Evolutionary conservation across 2,797 vertebrate species (phyloP).

Genomic region (Simalia tracyae): DNA sequence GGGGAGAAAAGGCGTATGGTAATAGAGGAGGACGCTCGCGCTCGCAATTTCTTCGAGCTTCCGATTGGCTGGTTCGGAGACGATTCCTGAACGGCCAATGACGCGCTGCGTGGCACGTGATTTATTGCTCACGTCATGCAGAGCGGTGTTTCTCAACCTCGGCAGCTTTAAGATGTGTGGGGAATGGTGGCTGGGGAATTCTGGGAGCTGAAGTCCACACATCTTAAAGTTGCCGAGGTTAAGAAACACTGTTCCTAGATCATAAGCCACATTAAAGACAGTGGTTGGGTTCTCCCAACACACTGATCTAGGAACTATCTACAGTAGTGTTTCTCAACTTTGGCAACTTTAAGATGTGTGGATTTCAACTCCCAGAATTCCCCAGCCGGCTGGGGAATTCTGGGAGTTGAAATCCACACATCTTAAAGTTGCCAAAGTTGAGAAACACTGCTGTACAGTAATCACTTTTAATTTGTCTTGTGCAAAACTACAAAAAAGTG

Average conservation of each 20-base stretch:
- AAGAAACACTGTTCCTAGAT: neutral
- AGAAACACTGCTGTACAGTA: neutral
- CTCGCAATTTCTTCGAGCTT: neutral
- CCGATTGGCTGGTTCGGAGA: neutral
- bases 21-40: neutral
- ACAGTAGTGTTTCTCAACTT: neutral
- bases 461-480: neutral
- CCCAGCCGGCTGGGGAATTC: too few species aligned
- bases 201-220: too few species aligned
- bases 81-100: neutral
- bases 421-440: too few species aligned
- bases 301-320: neutral
- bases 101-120: neutral
- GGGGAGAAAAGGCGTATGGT: fast-evolving
- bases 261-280: neutral
- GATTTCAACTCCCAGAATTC: too few species aligned
- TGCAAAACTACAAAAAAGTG: neutral
- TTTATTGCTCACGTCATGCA: neutral
- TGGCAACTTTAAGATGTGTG: too few species aligned
- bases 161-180: too few species aligned
- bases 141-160: too few species aligned
- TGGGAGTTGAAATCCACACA: too few species aligned
- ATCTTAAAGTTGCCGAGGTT: too few species aligned
- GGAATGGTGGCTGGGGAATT: too few species aligned
- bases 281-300: neutral